phyloP scores from a whole-genome alignment of 2,113 vertebrate species.

The Sturnira hondurensis region DNA sequence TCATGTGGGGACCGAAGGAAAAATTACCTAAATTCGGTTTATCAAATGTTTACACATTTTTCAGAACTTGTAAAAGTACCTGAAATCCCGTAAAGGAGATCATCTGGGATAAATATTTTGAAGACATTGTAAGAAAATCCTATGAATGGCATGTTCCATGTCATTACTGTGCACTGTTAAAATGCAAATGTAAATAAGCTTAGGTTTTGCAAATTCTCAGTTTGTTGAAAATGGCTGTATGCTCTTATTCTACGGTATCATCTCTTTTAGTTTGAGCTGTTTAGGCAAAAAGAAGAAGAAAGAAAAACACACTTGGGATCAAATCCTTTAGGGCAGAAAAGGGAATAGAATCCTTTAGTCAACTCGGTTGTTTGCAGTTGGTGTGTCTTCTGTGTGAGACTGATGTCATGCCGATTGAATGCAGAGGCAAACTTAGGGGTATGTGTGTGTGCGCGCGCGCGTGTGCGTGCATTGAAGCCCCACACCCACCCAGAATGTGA shows the following conservation, averaged over 20 bases:
- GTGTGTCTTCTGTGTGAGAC: conserved; percentile 40
- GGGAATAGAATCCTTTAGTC: conserved; percentile 32
- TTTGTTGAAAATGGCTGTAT: neutral
- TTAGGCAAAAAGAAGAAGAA: neutral
- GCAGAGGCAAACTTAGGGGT: neutral
- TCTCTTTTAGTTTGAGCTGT: neutral
- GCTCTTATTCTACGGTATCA: neutral
- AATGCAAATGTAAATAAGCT: neutral
- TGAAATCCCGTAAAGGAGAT: neutral
- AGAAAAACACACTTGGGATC: neutral
- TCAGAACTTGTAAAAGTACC: neutral
- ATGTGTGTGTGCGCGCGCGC: neutral
- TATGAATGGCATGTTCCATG: neutral
- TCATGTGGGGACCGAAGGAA: neutral
- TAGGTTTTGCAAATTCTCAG: neutral
- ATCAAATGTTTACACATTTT: neutral
- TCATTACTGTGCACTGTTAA: neutral
- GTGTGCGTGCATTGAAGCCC: neutral
- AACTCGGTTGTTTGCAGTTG: conserved; percentile 53
- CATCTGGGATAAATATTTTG: neutral
- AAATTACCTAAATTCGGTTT: neutral
- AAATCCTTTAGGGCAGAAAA: neutral
- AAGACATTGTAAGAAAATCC: neutral
- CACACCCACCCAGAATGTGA: conserved; percentile 71
- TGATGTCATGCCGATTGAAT: conserved; percentile 64